Evolutionary conservation across 2,888 invertebrate species (phyloP).

Genomic region (Proisotoma minuta): DNA sequence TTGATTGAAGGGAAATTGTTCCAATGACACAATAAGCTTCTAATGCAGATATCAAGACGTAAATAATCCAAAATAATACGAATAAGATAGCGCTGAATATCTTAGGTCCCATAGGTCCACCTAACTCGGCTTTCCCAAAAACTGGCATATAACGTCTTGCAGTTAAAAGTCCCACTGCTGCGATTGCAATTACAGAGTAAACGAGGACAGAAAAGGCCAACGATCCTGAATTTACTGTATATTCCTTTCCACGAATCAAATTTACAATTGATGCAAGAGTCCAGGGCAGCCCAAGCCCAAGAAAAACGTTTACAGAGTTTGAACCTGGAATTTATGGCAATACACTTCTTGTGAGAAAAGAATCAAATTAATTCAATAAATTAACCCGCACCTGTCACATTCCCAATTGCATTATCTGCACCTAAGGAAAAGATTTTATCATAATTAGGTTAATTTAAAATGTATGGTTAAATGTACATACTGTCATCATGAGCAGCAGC

Average conservation of each 20-base stretch:
- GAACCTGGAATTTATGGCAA: no score
- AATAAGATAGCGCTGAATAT: constrained; percentile 51
- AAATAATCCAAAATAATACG: constrained; percentile 54
- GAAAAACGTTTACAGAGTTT: constrained; percentile 61
- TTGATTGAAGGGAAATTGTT: background rate
- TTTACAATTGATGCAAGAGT: constrained; percentile 57
- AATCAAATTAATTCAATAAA: no score
- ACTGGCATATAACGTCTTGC: constrained; percentile 52
- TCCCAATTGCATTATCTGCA: constrained; percentile 60
- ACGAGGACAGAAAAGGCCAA: constrained; percentile 57
- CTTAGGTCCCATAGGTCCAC: constrained; percentile 53
- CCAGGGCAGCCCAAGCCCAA: constrained; percentile 59
- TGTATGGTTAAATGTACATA: background rate
- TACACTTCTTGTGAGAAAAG: no score
- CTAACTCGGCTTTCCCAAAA: constrained; percentile 57
- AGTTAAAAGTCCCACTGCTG: constrained; percentile 54
- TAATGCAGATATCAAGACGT: constrained; percentile 53
- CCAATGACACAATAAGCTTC: constrained; percentile 47
- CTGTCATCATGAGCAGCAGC: constrained; percentile 17
- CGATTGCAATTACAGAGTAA: constrained; percentile 54
- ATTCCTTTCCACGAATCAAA: constrained; percentile 47
- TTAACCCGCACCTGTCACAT: no score
- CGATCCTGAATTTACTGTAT: constrained; percentile 51
- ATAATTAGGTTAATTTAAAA: background rate
- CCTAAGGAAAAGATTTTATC: constrained; percentile 48